A percentile compares a stretch with the other conserved stretches of the same genome.
These are phyloP conservation scores for Camponotus pennsylvanicus DNA, from an alignment of 1,140 invertebrate species.

Conservation along the genomic window DNA sequence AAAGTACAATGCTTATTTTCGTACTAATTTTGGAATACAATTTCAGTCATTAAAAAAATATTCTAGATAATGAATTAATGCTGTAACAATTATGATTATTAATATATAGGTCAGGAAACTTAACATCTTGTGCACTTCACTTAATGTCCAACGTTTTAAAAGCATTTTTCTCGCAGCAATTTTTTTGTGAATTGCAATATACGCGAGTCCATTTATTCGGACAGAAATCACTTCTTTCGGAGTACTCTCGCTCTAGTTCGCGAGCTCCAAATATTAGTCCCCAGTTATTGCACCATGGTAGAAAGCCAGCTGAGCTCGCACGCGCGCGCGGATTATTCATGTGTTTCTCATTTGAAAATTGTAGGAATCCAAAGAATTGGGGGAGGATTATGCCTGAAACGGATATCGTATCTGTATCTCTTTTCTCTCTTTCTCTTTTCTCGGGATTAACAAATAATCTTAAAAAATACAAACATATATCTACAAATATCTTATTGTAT, in stretches of 20 bases:
- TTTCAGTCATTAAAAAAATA: background rate
- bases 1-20: constrained; percentile 18
- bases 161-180: constrained; percentile 11
- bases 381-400: background rate
- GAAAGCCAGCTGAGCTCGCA: constrained; percentile 30
- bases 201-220: constrained; percentile 44
- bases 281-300: constrained; percentile 41
- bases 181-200: constrained; percentile 46
- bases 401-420: background rate
- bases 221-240: constrained; percentile 54
- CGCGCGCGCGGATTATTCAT: constrained; percentile 17
- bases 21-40: background rate
- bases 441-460: background rate
- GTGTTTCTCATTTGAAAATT: constrained; percentile 35
- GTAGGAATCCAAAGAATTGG: constrained; percentile 11
- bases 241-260: constrained; percentile 51
- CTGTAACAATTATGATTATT: background rate
- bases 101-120: background rate
- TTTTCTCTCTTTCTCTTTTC: background rate
- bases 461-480: background rate
- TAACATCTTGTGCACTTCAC: background rate
- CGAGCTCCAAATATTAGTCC: constrained; percentile 43
- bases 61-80: background rate
- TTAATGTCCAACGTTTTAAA: constrained; percentile 14
- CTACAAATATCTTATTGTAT: background rate